Evolutionary conservation across 2,888 invertebrate genomes (phyloP), one percentile per base, ranked within the genome.

Genomic region (Caenorhabditis sulstoni): DNA sequence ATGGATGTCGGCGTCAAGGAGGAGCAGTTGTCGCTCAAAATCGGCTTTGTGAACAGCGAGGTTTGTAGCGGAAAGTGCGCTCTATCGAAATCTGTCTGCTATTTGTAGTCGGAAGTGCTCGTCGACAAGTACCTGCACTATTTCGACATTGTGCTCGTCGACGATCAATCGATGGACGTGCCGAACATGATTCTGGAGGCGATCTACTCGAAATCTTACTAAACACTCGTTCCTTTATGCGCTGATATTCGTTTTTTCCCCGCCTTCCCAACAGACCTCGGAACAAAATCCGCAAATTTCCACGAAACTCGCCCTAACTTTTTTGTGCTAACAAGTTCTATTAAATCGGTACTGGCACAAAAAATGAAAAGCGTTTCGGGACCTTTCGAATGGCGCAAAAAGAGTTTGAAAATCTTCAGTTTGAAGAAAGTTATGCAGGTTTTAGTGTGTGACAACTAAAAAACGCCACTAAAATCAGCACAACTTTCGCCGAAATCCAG

Each of bases 101-200:
- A 14, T 8, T 80, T 79, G 11, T 50, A 81, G 81, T 55, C 62
- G 11, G 81, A 81, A 39, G 67, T 74, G 35, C 62, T 81, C 12
- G 73, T 81, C 39, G 77, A 77, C 64, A 81, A 81, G 58, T 81
- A 76, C 39, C 61, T 81, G 14, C 18, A 81, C 70, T 76, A 73
- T 35, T 97, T 95, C 90, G 97, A 97, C 91, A 94, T 97, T 81
- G 97, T 97, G 0, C 92, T 97, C 37, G 93, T 95, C 23, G 94
- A 96, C 89, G 96, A 97, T 90, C 95, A 95, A 90, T 94, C 95
- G 0, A 84, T 87, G 84, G 81, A 87, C 37, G 68, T 87, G 4
- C 87, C 87, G 0, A 79, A 80, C 75, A 64, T 50, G 20, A 79
- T 79, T 59, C 68, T 79, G 9, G 68, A 68, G 45, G 50, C 68